Conservation (phyloP, 2,797 vertebrate species). For the Microctenopoma stevenorrisi region DNA sequence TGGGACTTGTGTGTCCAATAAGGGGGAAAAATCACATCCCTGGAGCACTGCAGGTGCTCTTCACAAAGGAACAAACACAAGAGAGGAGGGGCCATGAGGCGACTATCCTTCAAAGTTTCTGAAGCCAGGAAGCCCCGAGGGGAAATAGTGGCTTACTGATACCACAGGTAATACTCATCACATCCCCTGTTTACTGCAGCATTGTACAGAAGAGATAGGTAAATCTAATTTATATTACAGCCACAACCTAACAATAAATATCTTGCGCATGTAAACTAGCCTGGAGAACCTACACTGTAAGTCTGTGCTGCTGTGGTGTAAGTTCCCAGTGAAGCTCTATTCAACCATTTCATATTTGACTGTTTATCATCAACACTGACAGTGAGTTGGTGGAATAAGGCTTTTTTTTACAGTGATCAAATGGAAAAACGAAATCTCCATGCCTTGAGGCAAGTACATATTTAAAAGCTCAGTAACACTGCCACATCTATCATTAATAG, state of each 20-base stretch:
- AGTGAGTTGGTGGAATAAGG: not conserved
- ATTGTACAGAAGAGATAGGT: not conserved
- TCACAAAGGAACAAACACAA: slow-evolving; percentile 31
- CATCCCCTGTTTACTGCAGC: slow-evolving; percentile 22
- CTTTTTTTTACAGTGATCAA: not conserved
- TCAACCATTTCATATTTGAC: slow-evolving; percentile 3
- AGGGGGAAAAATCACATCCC: slow-evolving; percentile 54
- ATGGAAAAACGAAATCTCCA: not conserved
- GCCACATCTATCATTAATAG: not conserved
- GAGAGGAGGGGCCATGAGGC: not conserved
- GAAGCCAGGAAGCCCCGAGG: slow-evolving; percentile 36
- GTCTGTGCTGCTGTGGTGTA: not conserved
- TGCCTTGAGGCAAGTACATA: not conserved
- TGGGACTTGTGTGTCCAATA: slow-evolving; percentile 44
- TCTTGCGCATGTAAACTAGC: not conserved
- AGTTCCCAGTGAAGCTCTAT: not conserved
- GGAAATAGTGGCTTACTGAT: slow-evolving; percentile 38
- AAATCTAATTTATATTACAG: not conserved
- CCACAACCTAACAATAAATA: not conserved
- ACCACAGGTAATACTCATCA: slow-evolving; percentile 25
- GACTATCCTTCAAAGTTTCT: slow-evolving; percentile 48
- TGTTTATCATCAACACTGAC: not conserved
- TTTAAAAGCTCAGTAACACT: not conserved
- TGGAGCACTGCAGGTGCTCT: slow-evolving; percentile 57
- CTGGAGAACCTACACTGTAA: not conserved